phyloP scores from a whole-genome alignment of 2,888 invertebrate species.

The Gymnocheta viridis region DNA sequence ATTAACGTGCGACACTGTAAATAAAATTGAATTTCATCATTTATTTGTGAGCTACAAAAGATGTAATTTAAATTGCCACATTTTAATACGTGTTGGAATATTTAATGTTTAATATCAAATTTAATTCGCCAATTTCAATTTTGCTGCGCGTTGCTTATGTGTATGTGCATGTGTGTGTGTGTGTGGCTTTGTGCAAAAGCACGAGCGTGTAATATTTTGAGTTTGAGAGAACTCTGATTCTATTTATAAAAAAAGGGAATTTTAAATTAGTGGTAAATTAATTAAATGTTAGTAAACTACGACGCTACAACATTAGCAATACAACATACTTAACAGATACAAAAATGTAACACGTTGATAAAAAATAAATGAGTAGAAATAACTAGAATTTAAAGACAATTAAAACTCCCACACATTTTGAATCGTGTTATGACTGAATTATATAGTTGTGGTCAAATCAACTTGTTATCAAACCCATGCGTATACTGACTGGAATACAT shows the following conservation, averaged over 20 bases:
- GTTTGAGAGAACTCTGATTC: slow-evolving; percentile 18
- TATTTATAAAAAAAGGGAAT: slow-evolving; percentile 20
- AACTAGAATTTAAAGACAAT: background rate
- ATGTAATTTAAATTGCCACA: slow-evolving; percentile 59
- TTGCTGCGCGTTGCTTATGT: background rate
- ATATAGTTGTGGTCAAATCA: too few relatives aligned
- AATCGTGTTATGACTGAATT: background rate
- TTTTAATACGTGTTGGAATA: slow-evolving; percentile 61
- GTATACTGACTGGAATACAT: too few relatives aligned
- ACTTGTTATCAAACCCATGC: too few relatives aligned
- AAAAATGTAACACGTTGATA: background rate
- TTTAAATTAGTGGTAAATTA: slow-evolving; percentile 63
- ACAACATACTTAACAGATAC: background rate
- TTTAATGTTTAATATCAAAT: slow-evolving; percentile 62
- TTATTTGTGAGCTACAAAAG: slow-evolving; percentile 7
- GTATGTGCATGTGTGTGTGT: background rate
- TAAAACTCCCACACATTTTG: too few relatives aligned
- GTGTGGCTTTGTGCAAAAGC: background rate
- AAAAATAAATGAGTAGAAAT: slow-evolving; percentile 4
- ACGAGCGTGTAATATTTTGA: background rate
- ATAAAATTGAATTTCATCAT: background rate
- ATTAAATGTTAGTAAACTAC: slow-evolving; percentile 57
- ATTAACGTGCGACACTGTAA: background rate
- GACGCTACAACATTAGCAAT: background rate
- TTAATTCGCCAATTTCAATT: slow-evolving; percentile 55